phyloP scores from a whole-genome alignment of 53 echinoderm and acorn worm genomes.

The Mesocentrotus franciscanus region DNA sequence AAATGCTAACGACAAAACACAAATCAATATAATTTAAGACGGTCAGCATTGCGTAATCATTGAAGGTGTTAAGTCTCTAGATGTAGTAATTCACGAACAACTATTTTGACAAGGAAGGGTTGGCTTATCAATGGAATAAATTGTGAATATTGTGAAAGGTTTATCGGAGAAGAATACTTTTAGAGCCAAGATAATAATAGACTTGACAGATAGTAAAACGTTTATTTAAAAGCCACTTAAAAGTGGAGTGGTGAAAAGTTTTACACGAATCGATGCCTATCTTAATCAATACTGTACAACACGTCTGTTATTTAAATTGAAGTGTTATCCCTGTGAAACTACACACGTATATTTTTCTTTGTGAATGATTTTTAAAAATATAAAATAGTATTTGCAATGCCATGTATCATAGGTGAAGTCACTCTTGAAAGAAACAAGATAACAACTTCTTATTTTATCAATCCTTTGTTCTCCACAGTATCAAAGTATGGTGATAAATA shows the following conservation, averaged over 20 bases:
- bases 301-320: neutral
- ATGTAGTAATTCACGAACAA: neutral
- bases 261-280: neutral
- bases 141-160: neutral
- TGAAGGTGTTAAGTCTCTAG: neutral
- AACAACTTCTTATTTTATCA: too few species aligned
- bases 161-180: neutral
- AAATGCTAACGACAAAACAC: neutral
- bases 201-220: neutral
- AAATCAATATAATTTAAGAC: neutral
- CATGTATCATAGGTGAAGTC: neutral
- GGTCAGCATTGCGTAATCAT: neutral
- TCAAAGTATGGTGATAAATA: neutral
- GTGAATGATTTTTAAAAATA: neutral
- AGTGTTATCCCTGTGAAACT: neutral
- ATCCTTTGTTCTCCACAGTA: too few species aligned
- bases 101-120: neutral
- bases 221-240: neutral
- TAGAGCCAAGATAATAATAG: neutral
- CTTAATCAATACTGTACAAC: neutral
- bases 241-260: conserved; percentile 7
- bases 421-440: neutral
- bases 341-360: neutral
- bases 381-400: neutral
- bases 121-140: neutral